Percentiles rank a stretch among this genome's conserved stretches.
phyloP scores from a whole-genome alignment of 2,888 invertebrate species.

The Leptopilina syphax region DNA sequence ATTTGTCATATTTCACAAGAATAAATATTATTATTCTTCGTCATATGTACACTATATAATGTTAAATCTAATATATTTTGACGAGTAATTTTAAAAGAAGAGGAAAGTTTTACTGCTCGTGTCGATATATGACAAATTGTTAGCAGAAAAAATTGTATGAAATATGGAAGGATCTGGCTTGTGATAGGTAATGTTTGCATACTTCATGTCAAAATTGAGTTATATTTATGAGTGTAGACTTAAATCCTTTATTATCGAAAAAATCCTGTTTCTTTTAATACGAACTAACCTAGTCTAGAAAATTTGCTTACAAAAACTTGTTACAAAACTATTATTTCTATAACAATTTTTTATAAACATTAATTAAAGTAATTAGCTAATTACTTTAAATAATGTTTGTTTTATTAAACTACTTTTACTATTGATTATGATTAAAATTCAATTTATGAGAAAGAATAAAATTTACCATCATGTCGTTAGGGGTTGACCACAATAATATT shows the following conservation, averaged over 20 bases:
- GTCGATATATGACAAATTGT: conserved; percentile 30
- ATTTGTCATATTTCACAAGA: not conserved
- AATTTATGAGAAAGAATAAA: no score
- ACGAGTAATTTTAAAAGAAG: not conserved
- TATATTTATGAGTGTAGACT: conserved; percentile 28
- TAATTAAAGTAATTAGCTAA: no score
- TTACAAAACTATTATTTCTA: not conserved
- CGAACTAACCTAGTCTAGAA: not conserved
- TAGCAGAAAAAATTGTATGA: conserved; percentile 1
- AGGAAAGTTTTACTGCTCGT: not conserved
- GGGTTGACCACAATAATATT: no score
- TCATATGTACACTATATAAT: not conserved
- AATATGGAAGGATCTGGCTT: conserved; percentile 19
- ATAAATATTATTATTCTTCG: not conserved
- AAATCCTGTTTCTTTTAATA: not conserved
- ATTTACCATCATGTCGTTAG: no score
- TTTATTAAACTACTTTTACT: no score
- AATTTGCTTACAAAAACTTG: not conserved
- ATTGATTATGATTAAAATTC: no score
- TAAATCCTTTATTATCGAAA: conserved; percentile 32
- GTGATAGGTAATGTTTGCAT: conserved; percentile 22
- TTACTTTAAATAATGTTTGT: no score
- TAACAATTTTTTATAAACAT: no score
- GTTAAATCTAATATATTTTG: not conserved
- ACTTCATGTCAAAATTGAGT: conserved; percentile 34